These are phyloP conservation scores for Bugula neritina DNA, from an alignment of 2,888 invertebrate genomes.

Conservation along the genomic window DNA sequence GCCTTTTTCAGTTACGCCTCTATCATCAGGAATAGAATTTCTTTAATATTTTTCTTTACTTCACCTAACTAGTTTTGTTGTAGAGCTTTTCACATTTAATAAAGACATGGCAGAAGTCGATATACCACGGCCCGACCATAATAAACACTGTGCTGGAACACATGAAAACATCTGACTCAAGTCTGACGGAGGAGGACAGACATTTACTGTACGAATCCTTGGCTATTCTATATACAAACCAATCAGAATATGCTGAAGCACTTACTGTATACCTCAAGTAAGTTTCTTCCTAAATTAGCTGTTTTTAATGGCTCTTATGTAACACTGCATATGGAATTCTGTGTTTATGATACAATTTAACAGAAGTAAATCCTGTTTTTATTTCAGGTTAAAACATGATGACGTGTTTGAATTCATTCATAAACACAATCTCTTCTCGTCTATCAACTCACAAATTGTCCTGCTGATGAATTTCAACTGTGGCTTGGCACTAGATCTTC, in stretches of 20 bases:
- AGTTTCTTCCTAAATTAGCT: too few species aligned
- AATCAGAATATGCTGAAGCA: slow-evolving; percentile 83
- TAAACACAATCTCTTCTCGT: slow-evolving; percentile 73
- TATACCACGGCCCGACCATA: slow-evolving; percentile 61
- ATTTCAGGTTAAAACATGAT: slow-evolving; percentile 69
- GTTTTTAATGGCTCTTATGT: too few species aligned
- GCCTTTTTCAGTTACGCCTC: too few species aligned
- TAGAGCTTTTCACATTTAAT: slow-evolving; percentile 72
- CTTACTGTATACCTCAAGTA: slow-evolving; percentile 80
- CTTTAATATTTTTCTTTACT: too few species aligned
- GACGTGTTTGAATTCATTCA: slow-evolving; percentile 84
- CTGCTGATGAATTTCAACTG: slow-evolving; percentile 81
- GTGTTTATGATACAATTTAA: too few species aligned
- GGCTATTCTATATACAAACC: slow-evolving; percentile 62
- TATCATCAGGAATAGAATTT: too few species aligned
- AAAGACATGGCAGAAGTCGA: slow-evolving; percentile 73
- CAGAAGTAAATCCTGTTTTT: too few species aligned
- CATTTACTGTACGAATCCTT: slow-evolving; percentile 26
- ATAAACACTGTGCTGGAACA: slow-evolving; percentile 77
- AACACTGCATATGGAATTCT: too few species aligned
- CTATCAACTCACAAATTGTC: slow-evolving; percentile 78
- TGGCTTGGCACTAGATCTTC: slow-evolving; percentile 67
- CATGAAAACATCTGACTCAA: slow-evolving; percentile 24
- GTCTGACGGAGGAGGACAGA: neutral
- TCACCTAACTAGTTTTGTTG: too few species aligned